A percentile compares a stretch with the other conserved stretches of the same genome.
Evolutionary conservation across 2,888 invertebrate species (phyloP).

Genomic region (Dolichomitus sp.): DNA sequence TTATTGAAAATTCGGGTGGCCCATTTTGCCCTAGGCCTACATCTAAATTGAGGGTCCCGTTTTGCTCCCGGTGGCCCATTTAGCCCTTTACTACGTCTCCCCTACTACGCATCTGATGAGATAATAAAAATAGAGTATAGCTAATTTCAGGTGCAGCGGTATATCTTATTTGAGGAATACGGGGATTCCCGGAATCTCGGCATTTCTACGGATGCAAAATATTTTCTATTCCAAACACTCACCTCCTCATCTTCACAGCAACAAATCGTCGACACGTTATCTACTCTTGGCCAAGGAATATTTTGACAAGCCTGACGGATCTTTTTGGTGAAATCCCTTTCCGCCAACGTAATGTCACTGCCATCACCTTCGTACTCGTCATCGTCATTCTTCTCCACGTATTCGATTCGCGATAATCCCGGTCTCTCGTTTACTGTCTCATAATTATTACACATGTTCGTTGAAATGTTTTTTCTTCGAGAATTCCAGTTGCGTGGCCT

Average conservation of each 20-base stretch:
- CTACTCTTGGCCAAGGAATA: constrained; percentile 13
- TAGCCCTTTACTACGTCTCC: no score
- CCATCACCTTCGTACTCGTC: constrained; percentile 21
- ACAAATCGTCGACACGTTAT: constrained; percentile 35
- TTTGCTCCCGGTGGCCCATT: no score
- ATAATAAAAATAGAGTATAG: no score
- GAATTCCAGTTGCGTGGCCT: neutral
- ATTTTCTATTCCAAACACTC: neutral
- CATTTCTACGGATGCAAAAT: no score
- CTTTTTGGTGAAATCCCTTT: neutral
- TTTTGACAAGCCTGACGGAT: neutral
- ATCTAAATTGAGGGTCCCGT: no score
- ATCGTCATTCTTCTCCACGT: constrained; percentile 42
- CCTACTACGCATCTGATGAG: no score
- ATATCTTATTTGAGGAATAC: no score
- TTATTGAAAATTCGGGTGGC: no score
- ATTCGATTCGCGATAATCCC: constrained; percentile 47
- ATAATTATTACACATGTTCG: neutral
- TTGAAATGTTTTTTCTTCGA: constrained; percentile 15
- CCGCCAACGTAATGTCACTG: neutral
- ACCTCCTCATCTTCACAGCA: constrained; percentile 5
- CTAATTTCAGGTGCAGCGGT: no score
- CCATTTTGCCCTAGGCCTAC: no score
- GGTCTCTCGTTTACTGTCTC: neutral
- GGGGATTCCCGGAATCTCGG: no score